Base-by-base conservation (phyloP, 2,113 vertebrate genomes). In the Carettochelys insculpta region DNA sequence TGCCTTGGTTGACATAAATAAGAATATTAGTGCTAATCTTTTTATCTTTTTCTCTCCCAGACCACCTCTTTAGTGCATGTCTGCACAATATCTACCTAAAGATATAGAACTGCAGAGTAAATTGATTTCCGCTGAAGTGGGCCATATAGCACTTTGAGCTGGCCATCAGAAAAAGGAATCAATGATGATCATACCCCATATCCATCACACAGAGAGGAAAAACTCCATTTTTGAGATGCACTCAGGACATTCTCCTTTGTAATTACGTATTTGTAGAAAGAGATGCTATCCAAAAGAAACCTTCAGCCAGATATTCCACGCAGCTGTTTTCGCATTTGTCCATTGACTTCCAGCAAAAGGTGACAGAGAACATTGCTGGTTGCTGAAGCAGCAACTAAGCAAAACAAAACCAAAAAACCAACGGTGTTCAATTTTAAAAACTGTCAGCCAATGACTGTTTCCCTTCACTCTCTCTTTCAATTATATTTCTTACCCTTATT, bases 51-150 rank as follows among this genome's bases (percentile, higher is more conserved):
- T 24, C 38, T 47, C 45, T 82, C 80, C 43, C 11, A 16, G 48
- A 51, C 51, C 83, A 80, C 71, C 79, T 50, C 11, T 77, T 93
- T 86, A 87, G 83, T 87, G 77, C 65, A 89, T 1, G 3, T 87
- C 85, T 93, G 61, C 29, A 80, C 85, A 34, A 77, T 88, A 87
- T 89, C 94, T 96, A 96, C 92, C 93, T 95, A 96, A 90, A 92
- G 89, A 84, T 27, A 94, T 51, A 85, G 27, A 87, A 83, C 29
- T 93, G 91, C 77, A 92, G 88, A 85, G 84, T 3, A 48, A 89
- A 88, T 43, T 52, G 83, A 83, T 38, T 92, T 92, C 85, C 80
- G 88, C 52, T 90, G 85, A 86, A 85, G 85, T 29, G 53, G 77
- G 43, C 56, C 87, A 8, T 9, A 50, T 1, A 31, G 12, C 81